These are phyloP conservation scores for Hexactinellida sp. DNA, from an alignment of 37 sponge, comb jelly and placozoan species.

Conservation along the genomic window DNA sequence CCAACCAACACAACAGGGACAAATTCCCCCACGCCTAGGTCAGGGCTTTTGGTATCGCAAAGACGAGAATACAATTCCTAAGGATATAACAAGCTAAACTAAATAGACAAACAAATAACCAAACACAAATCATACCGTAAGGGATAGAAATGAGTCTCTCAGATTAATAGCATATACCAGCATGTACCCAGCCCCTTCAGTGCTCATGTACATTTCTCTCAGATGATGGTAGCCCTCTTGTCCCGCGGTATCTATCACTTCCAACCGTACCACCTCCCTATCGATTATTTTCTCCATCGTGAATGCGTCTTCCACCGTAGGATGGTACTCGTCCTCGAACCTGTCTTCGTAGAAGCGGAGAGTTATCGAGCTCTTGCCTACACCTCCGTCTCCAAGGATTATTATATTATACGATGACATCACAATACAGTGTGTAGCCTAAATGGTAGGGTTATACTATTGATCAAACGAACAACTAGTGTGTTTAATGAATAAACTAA, in stretches of 20 bases:
- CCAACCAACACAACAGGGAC: neutral
- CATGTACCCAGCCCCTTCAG: conserved; percentile 1
- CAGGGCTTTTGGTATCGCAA: neutral
- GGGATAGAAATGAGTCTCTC: conserved; percentile 5
- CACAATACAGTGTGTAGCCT: too few species aligned
- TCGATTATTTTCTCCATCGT: conserved; percentile 5
- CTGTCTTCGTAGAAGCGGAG: conserved; percentile 14
- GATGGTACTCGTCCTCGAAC: neutral
- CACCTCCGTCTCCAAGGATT: conserved; percentile 9
- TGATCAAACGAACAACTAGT: too few species aligned
- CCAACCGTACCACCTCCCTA: neutral
- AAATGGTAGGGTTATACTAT: too few species aligned
- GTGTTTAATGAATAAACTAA: too few species aligned
- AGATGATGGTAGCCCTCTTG: neutral
- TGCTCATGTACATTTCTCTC: neutral
- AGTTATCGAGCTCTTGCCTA: conserved; percentile 6
- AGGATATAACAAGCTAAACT: neutral
- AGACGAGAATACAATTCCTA: neutral
- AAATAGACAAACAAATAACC: too few species aligned
- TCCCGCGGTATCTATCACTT: neutral
- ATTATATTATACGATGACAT: neutral
- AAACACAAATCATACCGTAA: neutral
- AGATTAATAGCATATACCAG: neutral
- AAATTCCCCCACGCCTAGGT: neutral
- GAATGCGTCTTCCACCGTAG: neutral